Conservation (phyloP, 2,888 invertebrate species). For the Norana najaformis region DNA sequence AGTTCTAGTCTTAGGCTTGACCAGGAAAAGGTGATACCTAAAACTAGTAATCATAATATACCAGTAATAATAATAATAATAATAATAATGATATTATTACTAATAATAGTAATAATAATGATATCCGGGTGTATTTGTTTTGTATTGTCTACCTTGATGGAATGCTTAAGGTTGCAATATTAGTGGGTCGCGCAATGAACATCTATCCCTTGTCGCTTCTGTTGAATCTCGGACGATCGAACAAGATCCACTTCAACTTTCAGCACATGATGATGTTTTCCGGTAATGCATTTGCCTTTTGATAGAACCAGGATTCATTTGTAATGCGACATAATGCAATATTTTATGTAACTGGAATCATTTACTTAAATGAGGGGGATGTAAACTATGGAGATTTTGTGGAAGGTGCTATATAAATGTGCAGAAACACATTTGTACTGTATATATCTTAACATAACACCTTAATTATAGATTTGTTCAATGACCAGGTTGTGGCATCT, state of each 20-base stretch:
- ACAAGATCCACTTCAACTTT: constrained; percentile 85
- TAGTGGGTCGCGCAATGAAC: constrained; percentile 89
- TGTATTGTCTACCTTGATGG: neutral
- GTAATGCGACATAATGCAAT: neutral
- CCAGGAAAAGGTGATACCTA: too few species aligned
- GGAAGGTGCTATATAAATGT: too few species aligned
- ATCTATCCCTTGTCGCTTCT: constrained; percentile 92
- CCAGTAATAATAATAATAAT: too few species aligned
- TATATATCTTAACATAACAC: too few species aligned
- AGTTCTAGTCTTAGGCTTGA: too few species aligned
- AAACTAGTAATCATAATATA: too few species aligned
- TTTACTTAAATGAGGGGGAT: neutral
- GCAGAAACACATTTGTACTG: too few species aligned
- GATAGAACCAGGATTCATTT: neutral
- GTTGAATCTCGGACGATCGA: constrained; percentile 83
- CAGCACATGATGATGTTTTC: constrained; percentile 98
- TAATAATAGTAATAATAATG: neutral
- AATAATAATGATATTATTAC: too few species aligned
- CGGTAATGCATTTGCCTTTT: constrained; percentile 66
- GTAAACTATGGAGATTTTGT: neutral
- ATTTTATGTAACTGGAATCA: too few species aligned
- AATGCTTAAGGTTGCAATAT: constrained; percentile 78
- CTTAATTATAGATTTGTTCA: too few species aligned
- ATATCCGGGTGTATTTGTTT: neutral
- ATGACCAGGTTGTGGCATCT: too few species aligned